Base-by-base conservation (phyloP, 2,797 vertebrate genomes). In the Lacerta agilis region DNA sequence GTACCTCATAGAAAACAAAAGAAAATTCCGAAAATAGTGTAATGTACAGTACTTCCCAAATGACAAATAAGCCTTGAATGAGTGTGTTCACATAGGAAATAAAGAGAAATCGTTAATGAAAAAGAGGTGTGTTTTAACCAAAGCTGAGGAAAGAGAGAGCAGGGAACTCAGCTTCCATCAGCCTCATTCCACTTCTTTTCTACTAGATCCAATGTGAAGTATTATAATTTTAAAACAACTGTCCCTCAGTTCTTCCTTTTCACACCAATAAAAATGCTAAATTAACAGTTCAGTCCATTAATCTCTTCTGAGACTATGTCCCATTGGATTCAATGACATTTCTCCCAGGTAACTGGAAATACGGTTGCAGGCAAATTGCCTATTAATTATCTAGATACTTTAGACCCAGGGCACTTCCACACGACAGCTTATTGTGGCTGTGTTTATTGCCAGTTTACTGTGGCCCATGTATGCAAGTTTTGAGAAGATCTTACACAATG, bases 381-480 rank as follows among this genome's bases (percentile, higher is more conserved):
- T 90, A 90, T 90, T 90, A 86, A 43, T 87, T 90, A 92, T 90
- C 81, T 23, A 82, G 73, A 90, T 67, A 87, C 90, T 92, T 91
- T 86, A 92, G 87, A 86, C n/a, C 81, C 3, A 49, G 23, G 8
- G 27, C 66, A 67, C 8, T 25, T 25, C 23, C 72, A 36, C 36
- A 20, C 9, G 20, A 18, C 58, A 61, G 58, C 18, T 61, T 61
- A 20, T 6, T 61, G 58, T 23, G 58, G 58, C 18, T 4, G 11
- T 49, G 11, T 49, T 49, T 15, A 15, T 49, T 49, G 49, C 11
- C 49, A 49, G 49, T 49, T 61, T 20, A 20, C 15, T 61, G 20
- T 61, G 5, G 18, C 58, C 58, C 58, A 61, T 61, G 17, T 23
- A 61, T 61, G 17, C 20, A 61, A 7, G 58, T 23, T 61, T 61